Conservation (phyloP, 2,888 invertebrate genomes). For the Syrista parreyssii region DNA sequence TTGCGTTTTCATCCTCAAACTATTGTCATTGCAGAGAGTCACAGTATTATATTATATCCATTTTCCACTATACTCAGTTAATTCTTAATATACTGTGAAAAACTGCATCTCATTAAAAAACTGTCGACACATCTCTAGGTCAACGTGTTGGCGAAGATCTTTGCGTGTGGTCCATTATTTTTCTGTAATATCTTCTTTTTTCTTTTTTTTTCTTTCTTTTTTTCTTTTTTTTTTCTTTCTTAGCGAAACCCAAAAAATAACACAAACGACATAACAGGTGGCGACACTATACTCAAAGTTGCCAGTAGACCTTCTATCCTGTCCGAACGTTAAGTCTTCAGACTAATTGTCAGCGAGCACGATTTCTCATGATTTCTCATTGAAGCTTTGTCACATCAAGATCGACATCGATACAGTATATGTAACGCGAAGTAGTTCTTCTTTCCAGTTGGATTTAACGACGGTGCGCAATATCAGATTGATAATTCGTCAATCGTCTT, state of each 20-base stretch:
- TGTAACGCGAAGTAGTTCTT: no score
- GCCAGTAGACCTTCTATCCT: not conserved
- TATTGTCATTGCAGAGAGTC: not conserved
- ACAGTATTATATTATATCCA: slow-evolving; percentile 9
- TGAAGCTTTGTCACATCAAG: no score
- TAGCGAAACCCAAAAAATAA: not conserved
- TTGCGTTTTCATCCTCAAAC: slow-evolving; percentile 7
- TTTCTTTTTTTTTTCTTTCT: not conserved
- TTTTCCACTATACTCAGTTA: slow-evolving; percentile 5
- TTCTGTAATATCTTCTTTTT: not conserved
- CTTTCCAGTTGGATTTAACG: not conserved
- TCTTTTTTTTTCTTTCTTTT: not conserved
- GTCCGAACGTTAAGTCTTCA: slow-evolving; percentile 25
- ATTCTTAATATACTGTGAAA: slow-evolving; percentile 38
- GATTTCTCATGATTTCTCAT: no score
- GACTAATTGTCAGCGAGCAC: not conserved
- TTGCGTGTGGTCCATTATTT: not conserved
- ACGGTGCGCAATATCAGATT: not conserved
- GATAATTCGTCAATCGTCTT: slow-evolving; percentile 9
- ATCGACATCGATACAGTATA: no score
- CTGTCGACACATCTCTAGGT: not conserved
- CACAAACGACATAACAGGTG: not conserved
- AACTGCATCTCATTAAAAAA: slow-evolving; percentile 15
- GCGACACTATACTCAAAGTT: not conserved
- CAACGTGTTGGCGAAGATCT: not conserved